Evolutionary conservation across 2,797 vertebrate genomes (phyloP), one percentile per base, ranked within the genome.

Genomic region (Argya squamiceps): DNA sequence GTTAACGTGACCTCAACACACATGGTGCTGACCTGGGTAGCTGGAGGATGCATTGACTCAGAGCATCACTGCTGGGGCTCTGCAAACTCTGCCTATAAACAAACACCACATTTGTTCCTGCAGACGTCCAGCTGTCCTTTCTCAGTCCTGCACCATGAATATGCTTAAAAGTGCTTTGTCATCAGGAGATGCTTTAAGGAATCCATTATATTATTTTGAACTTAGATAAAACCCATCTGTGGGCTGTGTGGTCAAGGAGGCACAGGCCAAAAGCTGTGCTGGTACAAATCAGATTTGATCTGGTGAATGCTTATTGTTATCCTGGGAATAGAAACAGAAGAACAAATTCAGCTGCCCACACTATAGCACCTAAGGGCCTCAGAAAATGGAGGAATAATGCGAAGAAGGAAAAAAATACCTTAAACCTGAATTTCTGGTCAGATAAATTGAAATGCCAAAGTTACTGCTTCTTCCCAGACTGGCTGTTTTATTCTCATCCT

Each of bases 81-180:
- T 96, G 82, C 87, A 86, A 92, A 88, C 41, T 69, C 70, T 56
- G 56, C 1, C 67, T 82, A 36, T 94, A 95, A 96, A 94, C 73
- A 88, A 88, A 36, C 34, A 13, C 65, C 29, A 39, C 20, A 43
- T 91, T 89, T 86, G 63, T 63, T 91, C 73, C 56, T 94, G 79
- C 85, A 87, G 89, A 76, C 1, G 52, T 86, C 88, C 91, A 93
- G 95, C 89, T 94, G 91, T 85, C 88, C 82, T 84, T 93, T 86
- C 70, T 96, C 89, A 86, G 67, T 76, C 56, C 44, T 67, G 44
- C 30, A 26, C 63, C 70, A 47, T 65, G 88, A 86, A 82, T 92
- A 67, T 58, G 52, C 56, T 82, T 82, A 27, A 47, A 92, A 92
- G 74, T 79, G 77, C 82, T 92, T 94, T 83, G 91, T 92, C 88